Evolutionary conservation across 2,888 invertebrate species (phyloP).

Genomic region (Melanotus villosus): DNA sequence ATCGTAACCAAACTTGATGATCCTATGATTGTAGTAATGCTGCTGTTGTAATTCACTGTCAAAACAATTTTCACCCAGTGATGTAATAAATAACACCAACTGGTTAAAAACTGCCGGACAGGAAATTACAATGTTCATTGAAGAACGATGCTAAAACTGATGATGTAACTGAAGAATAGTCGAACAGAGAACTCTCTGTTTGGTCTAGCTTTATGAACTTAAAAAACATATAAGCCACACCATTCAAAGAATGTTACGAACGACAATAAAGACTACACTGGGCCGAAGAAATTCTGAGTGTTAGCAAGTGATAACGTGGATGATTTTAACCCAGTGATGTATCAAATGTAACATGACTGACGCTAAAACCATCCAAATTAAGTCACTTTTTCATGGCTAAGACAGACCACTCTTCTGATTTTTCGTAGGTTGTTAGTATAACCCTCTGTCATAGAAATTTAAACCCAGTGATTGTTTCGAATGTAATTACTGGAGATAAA

Average conservation of each 20-base stretch:
- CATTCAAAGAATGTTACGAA: background rate
- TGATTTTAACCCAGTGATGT: slow-evolving; percentile 4
- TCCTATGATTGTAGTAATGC: no score
- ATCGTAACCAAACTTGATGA: no score
- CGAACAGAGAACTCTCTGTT: background rate
- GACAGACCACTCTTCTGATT: no score
- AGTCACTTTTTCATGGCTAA: no score
- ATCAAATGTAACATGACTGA: background rate
- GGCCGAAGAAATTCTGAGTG: no score
- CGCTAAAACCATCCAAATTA: background rate
- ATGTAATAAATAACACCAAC: slow-evolving; percentile 48
- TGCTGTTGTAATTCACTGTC: no score
- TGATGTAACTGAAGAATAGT: no score
- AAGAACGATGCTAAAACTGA: background rate
- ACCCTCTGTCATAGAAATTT: no score
- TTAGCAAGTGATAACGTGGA: no score
- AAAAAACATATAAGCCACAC: background rate
- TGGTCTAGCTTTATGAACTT: background rate
- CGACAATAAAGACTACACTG: background rate
- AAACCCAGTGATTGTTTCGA: no score
- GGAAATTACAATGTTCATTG: background rate
- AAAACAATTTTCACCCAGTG: slow-evolving; percentile 46
- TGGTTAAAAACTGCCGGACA: slow-evolving; percentile 47
- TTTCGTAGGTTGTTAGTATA: no score
- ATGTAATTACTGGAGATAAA: no score